These are phyloP conservation scores for Girardinichthys multiradiatus DNA, from an alignment of 2,113 vertebrate species.

Conservation along the genomic window DNA sequence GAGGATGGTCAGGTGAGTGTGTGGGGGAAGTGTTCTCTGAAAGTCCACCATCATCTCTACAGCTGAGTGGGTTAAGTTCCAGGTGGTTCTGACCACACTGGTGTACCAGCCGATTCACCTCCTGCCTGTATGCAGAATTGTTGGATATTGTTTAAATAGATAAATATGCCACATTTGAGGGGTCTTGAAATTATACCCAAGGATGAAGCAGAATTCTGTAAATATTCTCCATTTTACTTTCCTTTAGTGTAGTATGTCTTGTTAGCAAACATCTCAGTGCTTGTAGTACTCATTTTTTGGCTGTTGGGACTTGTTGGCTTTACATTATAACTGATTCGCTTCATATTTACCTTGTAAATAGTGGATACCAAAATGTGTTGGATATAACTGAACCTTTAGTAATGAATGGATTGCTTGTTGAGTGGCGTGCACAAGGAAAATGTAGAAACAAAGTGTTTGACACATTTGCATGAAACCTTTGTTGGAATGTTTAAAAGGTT, in stretches of 20 bases:
- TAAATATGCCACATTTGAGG: background rate
- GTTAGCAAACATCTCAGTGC: too few species aligned
- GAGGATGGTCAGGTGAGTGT: too few species aligned
- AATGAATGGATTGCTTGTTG: background rate
- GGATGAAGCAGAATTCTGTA: background rate
- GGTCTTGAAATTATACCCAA: background rate
- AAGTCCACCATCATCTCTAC: too few species aligned
- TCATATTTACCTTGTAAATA: background rate
- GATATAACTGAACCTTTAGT: background rate
- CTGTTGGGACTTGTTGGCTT: background rate
- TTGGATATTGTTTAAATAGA: background rate
- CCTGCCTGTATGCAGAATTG: too few species aligned
- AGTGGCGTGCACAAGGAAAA: background rate
- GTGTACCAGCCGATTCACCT: too few species aligned
- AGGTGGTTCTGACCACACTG: too few species aligned
- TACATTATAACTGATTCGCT: background rate
- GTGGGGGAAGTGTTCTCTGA: too few species aligned
- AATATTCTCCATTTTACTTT: background rate
- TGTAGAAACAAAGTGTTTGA: background rate
- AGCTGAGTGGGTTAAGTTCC: too few species aligned
- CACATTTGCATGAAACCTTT: background rate
- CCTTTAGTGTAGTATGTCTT: background rate
- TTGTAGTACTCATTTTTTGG: background rate
- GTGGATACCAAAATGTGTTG: background rate
- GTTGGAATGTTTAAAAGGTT: background rate